Evolutionary conservation across 2,113 vertebrate species (phyloP), one percentile per base, ranked within the genome.

Genomic region (Micronycteris hirsuta): DNA sequence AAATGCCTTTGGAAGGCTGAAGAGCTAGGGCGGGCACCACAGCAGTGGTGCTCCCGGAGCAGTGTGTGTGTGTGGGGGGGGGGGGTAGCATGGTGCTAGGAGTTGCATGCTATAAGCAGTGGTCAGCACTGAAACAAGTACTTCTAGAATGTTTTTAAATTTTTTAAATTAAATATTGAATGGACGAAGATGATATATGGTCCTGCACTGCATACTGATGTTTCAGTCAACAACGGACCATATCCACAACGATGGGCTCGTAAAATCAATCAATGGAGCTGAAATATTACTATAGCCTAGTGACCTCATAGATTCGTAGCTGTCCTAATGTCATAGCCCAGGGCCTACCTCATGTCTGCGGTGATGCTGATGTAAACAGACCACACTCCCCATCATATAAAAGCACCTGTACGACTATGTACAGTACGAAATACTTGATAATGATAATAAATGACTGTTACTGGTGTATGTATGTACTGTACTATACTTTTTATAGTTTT

Each of bases 41-140:
- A 85, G 68, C 28, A 17, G 86, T 70, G 87, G 96, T 92, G 67
- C 95, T 65, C 94, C 61, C 71, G 0, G 31, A n/a, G 67, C n/a
- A n/a, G n/a, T n/a, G n/a, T n/a, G n/a, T n/a, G n/a, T n/a, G n/a
- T n/a, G n/a, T n/a, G n/a, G n/a, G n/a, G n/a, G n/a, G 92, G 6
- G 0, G 0, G 67, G 38, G 96, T 93, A 70, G 82, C 96, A 96
- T 0, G 0, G 54, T 82, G 0, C 80, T 76, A 93, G 94, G 97
- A 95, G 96, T 82, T 97, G 91, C 93, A 92, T 96, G 90, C 94
- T 97, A 95, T 96, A 95, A 65, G 93, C 83, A 88, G 3, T 33
- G 74, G 82, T 97, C 95, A 96, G 94, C 97, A 95, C 61, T 97
- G 97, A 97, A 98, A 98, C 98, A 98, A 98, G 98, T 91, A 76